Conservation (phyloP, 2,797 vertebrate genomes). For the Novumbra hubbsi region DNA sequence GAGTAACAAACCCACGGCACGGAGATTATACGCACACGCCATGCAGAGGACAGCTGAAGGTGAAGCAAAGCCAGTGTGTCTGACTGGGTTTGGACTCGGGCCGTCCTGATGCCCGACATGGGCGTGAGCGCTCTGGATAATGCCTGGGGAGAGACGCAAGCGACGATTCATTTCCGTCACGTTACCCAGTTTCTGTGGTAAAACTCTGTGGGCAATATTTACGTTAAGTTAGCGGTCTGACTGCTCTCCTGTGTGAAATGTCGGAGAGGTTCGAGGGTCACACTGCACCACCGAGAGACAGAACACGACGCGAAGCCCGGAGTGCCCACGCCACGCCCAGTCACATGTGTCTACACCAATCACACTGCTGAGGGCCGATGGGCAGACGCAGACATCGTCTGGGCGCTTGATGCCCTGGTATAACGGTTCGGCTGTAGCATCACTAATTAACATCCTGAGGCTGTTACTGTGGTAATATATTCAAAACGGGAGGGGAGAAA, state of each 20-base stretch:
- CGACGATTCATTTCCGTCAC: background rate
- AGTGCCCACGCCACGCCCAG: background rate
- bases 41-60: slow-evolving; percentile 11
- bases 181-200: background rate
- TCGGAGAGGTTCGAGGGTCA: slow-evolving; percentile 22
- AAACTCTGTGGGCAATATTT: slow-evolving; percentile 14
- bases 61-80: slow-evolving; percentile 9
- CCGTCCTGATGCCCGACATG: background rate
- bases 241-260: slow-evolving; percentile 33
- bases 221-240: slow-evolving; percentile 19
- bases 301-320: slow-evolving; percentile 1
- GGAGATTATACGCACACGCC: background rate
- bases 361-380: background rate
- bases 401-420: background rate
- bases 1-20: background rate
- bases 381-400: background rate
- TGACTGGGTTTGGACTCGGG: background rate
- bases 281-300: background rate
- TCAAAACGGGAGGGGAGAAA: background rate
- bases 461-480: background rate
- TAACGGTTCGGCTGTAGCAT: background rate
- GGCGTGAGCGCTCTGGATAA: background rate
- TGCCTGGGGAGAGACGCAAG: background rate
- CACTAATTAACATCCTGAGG: too few species aligned
- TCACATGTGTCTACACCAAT: background rate